Conservation (phyloP, 92 coral and sea anemone genomes). For the Paramuricea clavata region DNA sequence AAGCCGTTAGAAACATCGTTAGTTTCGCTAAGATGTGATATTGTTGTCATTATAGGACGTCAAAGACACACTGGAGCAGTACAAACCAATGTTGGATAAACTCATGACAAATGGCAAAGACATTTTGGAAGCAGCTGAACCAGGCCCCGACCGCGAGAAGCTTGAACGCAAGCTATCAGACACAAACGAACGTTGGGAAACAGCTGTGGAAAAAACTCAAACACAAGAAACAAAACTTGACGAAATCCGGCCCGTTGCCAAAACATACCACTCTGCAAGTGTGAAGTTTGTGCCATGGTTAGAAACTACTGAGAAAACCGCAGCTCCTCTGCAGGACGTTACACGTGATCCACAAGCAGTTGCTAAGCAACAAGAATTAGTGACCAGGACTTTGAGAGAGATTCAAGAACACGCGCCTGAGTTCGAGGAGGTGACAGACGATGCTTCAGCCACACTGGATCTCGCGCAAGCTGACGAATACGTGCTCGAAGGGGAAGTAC, state of each 20-base stretch:
- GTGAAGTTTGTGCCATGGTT: slow-evolving; percentile 89
- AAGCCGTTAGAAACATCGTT: no score
- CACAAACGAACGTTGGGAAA: slow-evolving; percentile 85
- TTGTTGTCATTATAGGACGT: slow-evolving; percentile 67
- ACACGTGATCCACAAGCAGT: slow-evolving; percentile 79
- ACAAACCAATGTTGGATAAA: slow-evolving; percentile 88
- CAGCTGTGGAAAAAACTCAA: slow-evolving; percentile 77
- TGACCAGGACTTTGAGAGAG: slow-evolving; percentile 74
- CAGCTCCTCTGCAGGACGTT: slow-evolving; percentile 74
- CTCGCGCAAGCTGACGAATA: slow-evolving; percentile 89
- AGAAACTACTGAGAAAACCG: slow-evolving; percentile 78
- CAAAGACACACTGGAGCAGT: slow-evolving; percentile 81
- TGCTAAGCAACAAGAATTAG: slow-evolving; percentile 79
- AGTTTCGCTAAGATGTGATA: neutral
- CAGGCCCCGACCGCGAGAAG: slow-evolving; percentile 95
- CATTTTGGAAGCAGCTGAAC: slow-evolving; percentile 88
- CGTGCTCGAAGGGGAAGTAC: slow-evolving; percentile 90
- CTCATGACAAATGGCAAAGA: slow-evolving; percentile 82
- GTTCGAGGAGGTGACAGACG: slow-evolving; percentile 73
- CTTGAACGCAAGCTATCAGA: slow-evolving; percentile 87
- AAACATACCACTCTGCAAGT: slow-evolving; percentile 80
- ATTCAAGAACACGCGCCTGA: slow-evolving; percentile 83
- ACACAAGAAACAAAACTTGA: slow-evolving; percentile 87
- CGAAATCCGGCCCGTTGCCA: slow-evolving; percentile 90
- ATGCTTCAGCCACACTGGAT: slow-evolving; percentile 78